Evolutionary conservation across 2,888 invertebrate species (phyloP).

Genomic region (Eledona agricola): DNA sequence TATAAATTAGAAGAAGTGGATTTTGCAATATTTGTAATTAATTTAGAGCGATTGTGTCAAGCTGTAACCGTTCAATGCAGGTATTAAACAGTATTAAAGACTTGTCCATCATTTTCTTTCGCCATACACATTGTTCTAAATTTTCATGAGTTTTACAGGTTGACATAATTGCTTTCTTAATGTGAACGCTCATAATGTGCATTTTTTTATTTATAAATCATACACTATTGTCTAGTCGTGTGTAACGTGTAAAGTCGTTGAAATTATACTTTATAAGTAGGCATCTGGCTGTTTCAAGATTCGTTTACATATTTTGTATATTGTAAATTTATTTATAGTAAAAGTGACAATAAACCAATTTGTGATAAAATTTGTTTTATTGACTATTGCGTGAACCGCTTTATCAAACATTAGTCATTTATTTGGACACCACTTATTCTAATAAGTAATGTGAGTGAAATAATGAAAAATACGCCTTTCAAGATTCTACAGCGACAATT

Average conservation of each 20-base stretch:
- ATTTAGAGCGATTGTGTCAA: slow-evolving; percentile 5
- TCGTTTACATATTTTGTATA: slow-evolving; percentile 6
- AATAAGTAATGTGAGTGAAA: too few relatives aligned
- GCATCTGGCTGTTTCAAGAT: too few relatives aligned
- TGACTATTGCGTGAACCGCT: too few relatives aligned
- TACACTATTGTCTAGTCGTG: slow-evolving; percentile 9
- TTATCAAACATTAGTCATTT: too few relatives aligned
- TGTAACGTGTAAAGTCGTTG: slow-evolving; percentile 6
- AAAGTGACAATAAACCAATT: slow-evolving; percentile 15
- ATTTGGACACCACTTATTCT: too few relatives aligned
- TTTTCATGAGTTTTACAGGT: too few relatives aligned
- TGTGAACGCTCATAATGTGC: too few relatives aligned
- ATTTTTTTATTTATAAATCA: slow-evolving; percentile 14
- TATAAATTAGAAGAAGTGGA: slow-evolving; percentile 63
- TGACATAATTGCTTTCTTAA: too few relatives aligned
- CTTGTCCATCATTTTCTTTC: slow-evolving; percentile 1
- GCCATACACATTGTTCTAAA: too few relatives aligned
- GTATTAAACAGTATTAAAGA: slow-evolving; percentile 19
- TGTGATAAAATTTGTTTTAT: too few relatives aligned
- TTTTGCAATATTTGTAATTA: not conserved
- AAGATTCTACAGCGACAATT: too few relatives aligned
- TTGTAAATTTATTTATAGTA: slow-evolving; percentile 5
- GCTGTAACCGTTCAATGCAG: not conserved
- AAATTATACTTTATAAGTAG: slow-evolving; percentile 14
- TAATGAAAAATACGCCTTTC: too few relatives aligned